Evolutionary conservation across 2,113 vertebrate species (phyloP).

Genomic region (Crotalus horridus): DNA sequence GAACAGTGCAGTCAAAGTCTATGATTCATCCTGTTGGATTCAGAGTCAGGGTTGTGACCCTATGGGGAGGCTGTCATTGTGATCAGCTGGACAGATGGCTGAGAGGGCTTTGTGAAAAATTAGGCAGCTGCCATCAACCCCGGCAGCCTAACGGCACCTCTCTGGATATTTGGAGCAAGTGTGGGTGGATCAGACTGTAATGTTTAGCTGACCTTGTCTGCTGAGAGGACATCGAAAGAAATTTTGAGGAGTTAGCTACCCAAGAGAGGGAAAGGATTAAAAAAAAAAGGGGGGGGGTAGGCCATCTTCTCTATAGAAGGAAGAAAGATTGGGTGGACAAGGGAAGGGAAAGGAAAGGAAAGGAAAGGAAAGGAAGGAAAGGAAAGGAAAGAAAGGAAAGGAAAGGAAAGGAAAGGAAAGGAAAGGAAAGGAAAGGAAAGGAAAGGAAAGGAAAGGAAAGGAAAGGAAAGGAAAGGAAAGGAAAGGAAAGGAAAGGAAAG

Average conservation of each 20-base stretch:
- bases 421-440: too few species aligned
- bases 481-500: neutral
- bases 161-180: neutral
- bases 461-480: accelerated
- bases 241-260: neutral
- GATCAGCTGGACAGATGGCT: neutral
- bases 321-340: too few species aligned
- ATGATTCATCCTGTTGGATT: neutral
- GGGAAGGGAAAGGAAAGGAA: too few species aligned
- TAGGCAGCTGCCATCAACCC: neutral
- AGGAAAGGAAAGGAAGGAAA: too few species aligned
- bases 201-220: neutral
- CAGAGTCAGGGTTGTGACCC: neutral
- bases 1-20: neutral
- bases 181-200: neutral
- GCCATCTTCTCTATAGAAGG: too few species aligned
- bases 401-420: accelerated
- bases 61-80: neutral
- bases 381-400: neutral
- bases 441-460: too few species aligned
- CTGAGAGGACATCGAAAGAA: neutral
- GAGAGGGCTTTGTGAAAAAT: neutral
- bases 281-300: too few species aligned
- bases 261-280: neutral
- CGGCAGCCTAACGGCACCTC: neutral